Conservation (phyloP, 2,113 vertebrate species). For the Myrmecobius fasciatus region DNA sequence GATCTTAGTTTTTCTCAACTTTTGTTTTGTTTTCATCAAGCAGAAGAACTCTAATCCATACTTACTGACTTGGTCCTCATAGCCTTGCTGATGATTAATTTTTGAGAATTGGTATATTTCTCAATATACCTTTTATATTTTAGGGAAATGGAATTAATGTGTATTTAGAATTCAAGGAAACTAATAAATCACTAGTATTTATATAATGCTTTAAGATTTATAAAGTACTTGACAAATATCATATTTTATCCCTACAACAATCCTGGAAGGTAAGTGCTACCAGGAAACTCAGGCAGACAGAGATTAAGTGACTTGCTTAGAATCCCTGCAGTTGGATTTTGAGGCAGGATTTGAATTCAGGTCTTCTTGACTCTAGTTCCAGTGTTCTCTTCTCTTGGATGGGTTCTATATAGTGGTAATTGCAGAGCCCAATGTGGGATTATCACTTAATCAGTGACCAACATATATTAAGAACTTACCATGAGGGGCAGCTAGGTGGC, state of each 20-base stretch:
- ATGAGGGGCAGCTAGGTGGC: no score
- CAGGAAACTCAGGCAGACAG: not conserved
- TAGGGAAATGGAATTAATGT: not conserved
- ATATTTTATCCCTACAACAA: no score
- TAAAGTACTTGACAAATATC: no score
- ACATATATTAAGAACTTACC: not conserved
- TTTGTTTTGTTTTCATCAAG: not conserved
- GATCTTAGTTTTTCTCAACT: not conserved
- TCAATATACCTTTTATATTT: not conserved
- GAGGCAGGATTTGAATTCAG: not conserved
- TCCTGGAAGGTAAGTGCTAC: not conserved
- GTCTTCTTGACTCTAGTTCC: not conserved
- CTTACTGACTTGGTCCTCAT: not conserved
- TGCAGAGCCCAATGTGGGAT: not conserved
- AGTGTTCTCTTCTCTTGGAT: not conserved
- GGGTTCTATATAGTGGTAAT: not conserved
- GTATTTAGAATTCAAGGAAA: not conserved
- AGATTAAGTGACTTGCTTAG: not conserved
- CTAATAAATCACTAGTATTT: not conserved
- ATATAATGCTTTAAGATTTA: not conserved
- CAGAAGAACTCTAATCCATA: not conserved
- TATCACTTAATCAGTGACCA: not conserved
- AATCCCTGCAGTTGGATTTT: not conserved
- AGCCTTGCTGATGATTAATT: not conserved
- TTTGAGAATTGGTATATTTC: not conserved